phyloP scores from a whole-genome alignment of 2,888 invertebrate genomes.

The Liposcelis brunnea region DNA sequence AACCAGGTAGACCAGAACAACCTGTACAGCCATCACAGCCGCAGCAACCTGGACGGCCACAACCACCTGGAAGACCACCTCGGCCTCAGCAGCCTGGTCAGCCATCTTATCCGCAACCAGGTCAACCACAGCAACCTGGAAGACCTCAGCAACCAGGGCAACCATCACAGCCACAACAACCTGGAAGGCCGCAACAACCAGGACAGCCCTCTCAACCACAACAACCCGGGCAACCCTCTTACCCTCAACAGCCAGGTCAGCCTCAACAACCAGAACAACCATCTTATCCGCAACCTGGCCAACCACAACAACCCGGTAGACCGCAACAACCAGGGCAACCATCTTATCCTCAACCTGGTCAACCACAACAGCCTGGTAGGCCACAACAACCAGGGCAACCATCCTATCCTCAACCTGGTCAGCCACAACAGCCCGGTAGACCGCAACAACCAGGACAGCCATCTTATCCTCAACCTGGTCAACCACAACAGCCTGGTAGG shows the following conservation, averaged over 20 bases:
- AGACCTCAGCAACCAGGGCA: slow-evolving; percentile 23
- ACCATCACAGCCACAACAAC: slow-evolving; percentile 23
- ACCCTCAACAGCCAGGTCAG: slow-evolving; percentile 18
- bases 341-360: slow-evolving; percentile 15
- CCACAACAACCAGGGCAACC: slow-evolving; percentile 14
- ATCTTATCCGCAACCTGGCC: slow-evolving; percentile 22
- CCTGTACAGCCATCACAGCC: slow-evolving; percentile 11
- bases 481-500: slow-evolving; percentile 11
- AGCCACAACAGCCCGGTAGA: too few relatives aligned
- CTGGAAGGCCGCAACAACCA: slow-evolving; percentile 18
- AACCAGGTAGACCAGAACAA: neutral
- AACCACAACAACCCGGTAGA: slow-evolving; percentile 16
- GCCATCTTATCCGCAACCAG: slow-evolving; percentile 22
- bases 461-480: slow-evolving; percentile 8
- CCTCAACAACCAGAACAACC: slow-evolving; percentile 14
- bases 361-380: slow-evolving; percentile 14
- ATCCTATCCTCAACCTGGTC: neutral
- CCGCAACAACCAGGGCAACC: slow-evolving; percentile 16
- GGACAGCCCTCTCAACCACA: slow-evolving; percentile 14
- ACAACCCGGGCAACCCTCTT: slow-evolving; percentile 20
- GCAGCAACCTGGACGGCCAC: slow-evolving; percentile 19
- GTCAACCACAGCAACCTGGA: slow-evolving; percentile 22
- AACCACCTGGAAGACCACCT: too few relatives aligned
- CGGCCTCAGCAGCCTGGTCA: slow-evolving; percentile 7
- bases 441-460: too few relatives aligned